Percentiles rank a stretch among this genome's conserved stretches.
Evolutionary conservation across 2,888 invertebrate genomes (phyloP).

Genomic region (Keiferia lycopersicella): DNA sequence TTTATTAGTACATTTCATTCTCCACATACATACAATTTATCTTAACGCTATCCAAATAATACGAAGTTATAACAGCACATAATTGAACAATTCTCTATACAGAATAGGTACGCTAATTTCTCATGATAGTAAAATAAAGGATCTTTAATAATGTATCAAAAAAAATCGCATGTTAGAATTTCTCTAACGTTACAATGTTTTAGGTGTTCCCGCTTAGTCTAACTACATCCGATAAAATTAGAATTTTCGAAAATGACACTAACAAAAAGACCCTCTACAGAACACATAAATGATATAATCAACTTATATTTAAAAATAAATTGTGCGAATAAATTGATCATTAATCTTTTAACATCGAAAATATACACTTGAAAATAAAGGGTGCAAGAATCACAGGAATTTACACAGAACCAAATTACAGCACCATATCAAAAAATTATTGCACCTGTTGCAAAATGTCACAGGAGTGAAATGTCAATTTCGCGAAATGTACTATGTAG

Average conservation of each 20-base stretch:
- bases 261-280: background rate
- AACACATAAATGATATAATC: slow-evolving; percentile 21
- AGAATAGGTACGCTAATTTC: background rate
- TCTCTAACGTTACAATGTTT: too few species aligned
- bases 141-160: background rate
- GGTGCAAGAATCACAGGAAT: background rate
- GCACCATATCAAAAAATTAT: background rate
- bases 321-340: slow-evolving; percentile 56
- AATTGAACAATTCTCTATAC: slow-evolving; percentile 18
- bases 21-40: slow-evolving; percentile 39
- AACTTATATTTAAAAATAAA: slow-evolving; percentile 38
- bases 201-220: too few species aligned
- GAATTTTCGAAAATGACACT: background rate
- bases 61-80: slow-evolving; percentile 24
- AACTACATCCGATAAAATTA: too few species aligned
- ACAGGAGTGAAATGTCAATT: background rate
- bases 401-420: background rate
- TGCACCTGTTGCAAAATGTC: background rate
- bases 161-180: background rate
- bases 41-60: slow-evolving; percentile 31
- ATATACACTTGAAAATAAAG: slow-evolving; percentile 45
- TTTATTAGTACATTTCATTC: slow-evolving; percentile 55
- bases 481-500: too few species aligned
- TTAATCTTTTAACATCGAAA: slow-evolving; percentile 44
- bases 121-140: background rate